Conservation (phyloP, 1,140 invertebrate genomes). For the Campodea augens region DNA sequence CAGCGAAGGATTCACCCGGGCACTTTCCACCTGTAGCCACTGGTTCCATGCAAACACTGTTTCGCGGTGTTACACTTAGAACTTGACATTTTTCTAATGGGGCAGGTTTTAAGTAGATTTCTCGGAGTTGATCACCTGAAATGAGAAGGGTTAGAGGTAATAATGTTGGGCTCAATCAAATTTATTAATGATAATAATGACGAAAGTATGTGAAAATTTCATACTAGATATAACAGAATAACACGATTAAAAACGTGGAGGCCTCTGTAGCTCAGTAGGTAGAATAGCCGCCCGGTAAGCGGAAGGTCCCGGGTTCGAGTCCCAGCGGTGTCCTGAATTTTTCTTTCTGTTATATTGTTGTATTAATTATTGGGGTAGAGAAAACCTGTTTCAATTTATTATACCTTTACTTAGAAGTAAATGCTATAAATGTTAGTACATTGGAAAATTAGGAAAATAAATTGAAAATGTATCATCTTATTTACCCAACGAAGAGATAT, state of each 20-base stretch:
- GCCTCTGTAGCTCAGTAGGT: too few species aligned
- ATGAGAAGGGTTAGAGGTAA: background rate
- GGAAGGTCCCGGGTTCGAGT: too few species aligned
- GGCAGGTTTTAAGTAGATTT: constrained; percentile 47
- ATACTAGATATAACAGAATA: background rate
- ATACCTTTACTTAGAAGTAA: background rate
- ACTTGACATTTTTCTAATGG: constrained; percentile 63
- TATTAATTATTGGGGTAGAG: too few species aligned
- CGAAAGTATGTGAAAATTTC: background rate
- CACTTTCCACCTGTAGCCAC: too few species aligned
- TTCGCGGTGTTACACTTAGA: constrained; percentile 57
- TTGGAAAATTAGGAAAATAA: constrained; percentile 3
- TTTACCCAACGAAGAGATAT: too few species aligned
- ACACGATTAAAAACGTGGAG: too few species aligned
- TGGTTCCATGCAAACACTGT: constrained; percentile 63
- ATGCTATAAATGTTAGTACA: background rate
- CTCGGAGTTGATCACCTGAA: constrained; percentile 45
- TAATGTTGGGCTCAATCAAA: background rate
- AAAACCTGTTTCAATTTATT: too few species aligned
- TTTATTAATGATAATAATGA: background rate
- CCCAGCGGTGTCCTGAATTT: too few species aligned
- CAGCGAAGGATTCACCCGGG: constrained; percentile 74
- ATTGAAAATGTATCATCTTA: too few species aligned
- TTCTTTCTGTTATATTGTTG: too few species aligned
- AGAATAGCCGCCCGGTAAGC: too few species aligned